Evolutionary conservation across 1,140 invertebrate genomes (phyloP).

Genomic region (Meteorus sp.): DNA sequence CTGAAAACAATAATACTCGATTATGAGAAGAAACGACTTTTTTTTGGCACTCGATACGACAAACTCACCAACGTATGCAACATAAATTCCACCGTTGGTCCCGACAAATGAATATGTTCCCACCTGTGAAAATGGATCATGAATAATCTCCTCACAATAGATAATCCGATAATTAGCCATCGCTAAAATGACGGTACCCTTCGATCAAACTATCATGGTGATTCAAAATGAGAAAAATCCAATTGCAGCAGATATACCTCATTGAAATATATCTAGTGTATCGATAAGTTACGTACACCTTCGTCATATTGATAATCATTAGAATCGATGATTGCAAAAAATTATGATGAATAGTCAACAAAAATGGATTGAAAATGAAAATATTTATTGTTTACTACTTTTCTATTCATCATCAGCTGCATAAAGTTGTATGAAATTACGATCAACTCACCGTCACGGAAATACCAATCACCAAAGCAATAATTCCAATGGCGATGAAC

Average conservation of each 20-base stretch:
- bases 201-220: too few relatives aligned
- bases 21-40: constrained; percentile 16
- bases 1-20: constrained; percentile 51
- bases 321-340: too few relatives aligned
- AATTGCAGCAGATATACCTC: too few relatives aligned
- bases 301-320: too few relatives aligned
- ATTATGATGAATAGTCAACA: too few relatives aligned
- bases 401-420: neutral
- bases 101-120: constrained; percentile 60
- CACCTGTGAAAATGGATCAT: constrained; percentile 52
- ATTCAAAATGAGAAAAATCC: too few relatives aligned
- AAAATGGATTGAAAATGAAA: too few relatives aligned
- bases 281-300: too few relatives aligned
- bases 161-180: constrained; percentile 24
- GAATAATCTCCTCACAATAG: constrained; percentile 20
- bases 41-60: constrained; percentile 28
- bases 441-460: constrained; percentile 71
- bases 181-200: too few relatives aligned
- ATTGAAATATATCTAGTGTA: too few relatives aligned
- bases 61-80: constrained; percentile 76
- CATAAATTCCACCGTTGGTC: constrained; percentile 74
- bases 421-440: constrained; percentile 27
- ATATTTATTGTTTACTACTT: constrained; percentile 4
- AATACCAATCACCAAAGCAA: constrained; percentile 74
- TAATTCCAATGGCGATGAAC: constrained; percentile 76